Evolutionary conservation across 2,113 vertebrate species (phyloP).

Genomic region (Micromys minutus): DNA sequence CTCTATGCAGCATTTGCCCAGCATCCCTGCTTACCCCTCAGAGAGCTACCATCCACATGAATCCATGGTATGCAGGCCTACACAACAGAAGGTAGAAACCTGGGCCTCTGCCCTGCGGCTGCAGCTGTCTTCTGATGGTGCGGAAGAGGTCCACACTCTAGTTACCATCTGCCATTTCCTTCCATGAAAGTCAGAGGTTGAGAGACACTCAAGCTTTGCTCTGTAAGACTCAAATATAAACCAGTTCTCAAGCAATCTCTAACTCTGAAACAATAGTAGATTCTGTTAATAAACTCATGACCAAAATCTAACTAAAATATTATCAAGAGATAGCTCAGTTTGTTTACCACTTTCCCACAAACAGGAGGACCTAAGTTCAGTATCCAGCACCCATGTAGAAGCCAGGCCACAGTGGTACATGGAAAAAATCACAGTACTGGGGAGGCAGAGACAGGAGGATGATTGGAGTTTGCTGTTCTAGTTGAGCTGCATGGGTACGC

Average conservation of each 20-base stretch:
- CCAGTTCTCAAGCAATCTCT: not conserved
- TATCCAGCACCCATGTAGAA: not conserved
- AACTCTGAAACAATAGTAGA: not conserved
- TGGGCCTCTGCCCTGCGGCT: not conserved
- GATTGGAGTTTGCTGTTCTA: not conserved
- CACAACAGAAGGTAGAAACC: not conserved
- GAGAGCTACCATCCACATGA: not conserved
- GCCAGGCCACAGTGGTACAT: not conserved
- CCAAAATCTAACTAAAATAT: not conserved
- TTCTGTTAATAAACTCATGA: not conserved
- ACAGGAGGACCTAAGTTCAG: not conserved
- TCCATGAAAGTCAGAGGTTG: not conserved
- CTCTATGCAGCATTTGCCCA: conserved; percentile 13
- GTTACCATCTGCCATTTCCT: not conserved
- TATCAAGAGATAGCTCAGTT: not conserved
- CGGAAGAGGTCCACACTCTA: accelerated
- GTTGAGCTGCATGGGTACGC: too few relatives aligned
- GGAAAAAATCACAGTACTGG: not conserved
- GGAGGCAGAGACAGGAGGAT: not conserved
- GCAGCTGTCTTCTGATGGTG: not conserved
- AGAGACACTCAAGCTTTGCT: not conserved
- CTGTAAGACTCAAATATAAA: not conserved
- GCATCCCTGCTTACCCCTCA: conserved; percentile 34
- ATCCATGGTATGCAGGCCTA: accelerated
- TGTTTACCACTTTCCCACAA: not conserved